Base-by-base conservation (phyloP, 2,888 invertebrate genomes). In the Xanthorhoe spadicearia region DNA sequence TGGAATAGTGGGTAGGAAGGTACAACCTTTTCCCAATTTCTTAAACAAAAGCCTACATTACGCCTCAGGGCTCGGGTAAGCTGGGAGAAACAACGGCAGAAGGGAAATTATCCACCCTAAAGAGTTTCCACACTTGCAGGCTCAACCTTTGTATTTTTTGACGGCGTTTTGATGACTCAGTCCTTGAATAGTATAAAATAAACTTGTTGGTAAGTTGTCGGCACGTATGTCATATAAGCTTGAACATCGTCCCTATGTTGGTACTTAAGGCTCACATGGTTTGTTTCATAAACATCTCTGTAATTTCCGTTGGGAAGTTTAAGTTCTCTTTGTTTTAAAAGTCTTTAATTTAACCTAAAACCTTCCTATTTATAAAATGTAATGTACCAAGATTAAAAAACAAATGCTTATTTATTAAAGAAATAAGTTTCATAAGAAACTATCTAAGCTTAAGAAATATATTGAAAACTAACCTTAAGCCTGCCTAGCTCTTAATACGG, bases 81-180 rank as follows among this genome's bases (percentile, higher is more conserved):
- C 76, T 73, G 74, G 76, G 74, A 72, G 75, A 81, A 81, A 78
- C 78, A 80, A 78, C 58, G 75, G 74, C 66, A 76, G 73, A 78
- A 74, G 70, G 74, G 78, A 80, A 82, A 79, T 83, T 81, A 82
- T 83, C 80, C 74, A 67, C 67, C 75, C 72, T 74, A 79, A 81
- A 74, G 80, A 54, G 19, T 46, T 49, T 53, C 60, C 18, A 61
- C 53, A 61, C 53, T 23, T 52, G 53, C 60, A 18, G 53, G 32
- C 53, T 15, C 6, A 51, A 19, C 19, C 1, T 2, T 23, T 50
- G 19, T 43, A 43, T 43, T 38, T 9, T 38, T 13, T 13, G 38
- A 43, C 13, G 38, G 48, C 48, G 8, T 48, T 48, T 43, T 46
- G 19, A 58, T 23, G 43, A 43, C 15, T 58, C 9, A 15, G 13